A percentile compares a stretch with the other conserved stretches of the same genome.
Conservation (phyloP, 2,113 vertebrate genomes). For the Percopsis transmontana region DNA sequence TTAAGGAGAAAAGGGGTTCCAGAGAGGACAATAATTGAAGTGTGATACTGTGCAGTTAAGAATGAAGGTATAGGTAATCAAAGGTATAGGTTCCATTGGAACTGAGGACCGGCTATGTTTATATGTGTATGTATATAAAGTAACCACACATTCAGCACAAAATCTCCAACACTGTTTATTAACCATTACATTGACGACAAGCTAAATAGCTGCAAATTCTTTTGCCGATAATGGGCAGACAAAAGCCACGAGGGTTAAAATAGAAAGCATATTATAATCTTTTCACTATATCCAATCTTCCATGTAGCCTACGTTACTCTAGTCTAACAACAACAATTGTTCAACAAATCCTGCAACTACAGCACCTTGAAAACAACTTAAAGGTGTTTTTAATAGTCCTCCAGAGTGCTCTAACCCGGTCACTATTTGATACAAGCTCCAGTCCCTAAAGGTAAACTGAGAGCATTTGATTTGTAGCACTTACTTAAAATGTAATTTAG, state of each 20-base stretch:
- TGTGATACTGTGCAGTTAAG: constrained; percentile 37
- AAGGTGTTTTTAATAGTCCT: constrained; percentile 25
- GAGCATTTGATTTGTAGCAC: constrained; percentile 35
- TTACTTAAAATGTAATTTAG: constrained; percentile 22
- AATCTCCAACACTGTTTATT: constrained; percentile 8
- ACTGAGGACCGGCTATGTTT: background rate
- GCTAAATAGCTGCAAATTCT: background rate
- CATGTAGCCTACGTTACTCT: no score
- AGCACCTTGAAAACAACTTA: constrained; percentile 37
- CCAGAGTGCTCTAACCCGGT: constrained; percentile 7
- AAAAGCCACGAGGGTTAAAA: no score
- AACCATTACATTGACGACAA: constrained; percentile 8
- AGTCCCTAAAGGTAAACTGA: constrained; percentile 30
- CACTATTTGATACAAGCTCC: constrained; percentile 16
- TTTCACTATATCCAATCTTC: no score
- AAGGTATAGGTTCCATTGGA: background rate
- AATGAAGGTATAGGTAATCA: constrained; percentile 17
- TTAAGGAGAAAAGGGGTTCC: constrained; percentile 55
- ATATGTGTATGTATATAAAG: background rate
- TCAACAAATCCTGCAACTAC: constrained; percentile 16
- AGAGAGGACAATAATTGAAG: constrained; percentile 52
- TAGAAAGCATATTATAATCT: no score
- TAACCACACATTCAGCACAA: constrained; percentile 17
- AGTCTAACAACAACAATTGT: background rate
- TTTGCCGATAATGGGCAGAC: no score